Percentiles rank a stretch among this genome's conserved stretches.
Evolutionary conservation across 2,888 invertebrate species (phyloP).

Genomic region (Spodoptera littoralis): DNA sequence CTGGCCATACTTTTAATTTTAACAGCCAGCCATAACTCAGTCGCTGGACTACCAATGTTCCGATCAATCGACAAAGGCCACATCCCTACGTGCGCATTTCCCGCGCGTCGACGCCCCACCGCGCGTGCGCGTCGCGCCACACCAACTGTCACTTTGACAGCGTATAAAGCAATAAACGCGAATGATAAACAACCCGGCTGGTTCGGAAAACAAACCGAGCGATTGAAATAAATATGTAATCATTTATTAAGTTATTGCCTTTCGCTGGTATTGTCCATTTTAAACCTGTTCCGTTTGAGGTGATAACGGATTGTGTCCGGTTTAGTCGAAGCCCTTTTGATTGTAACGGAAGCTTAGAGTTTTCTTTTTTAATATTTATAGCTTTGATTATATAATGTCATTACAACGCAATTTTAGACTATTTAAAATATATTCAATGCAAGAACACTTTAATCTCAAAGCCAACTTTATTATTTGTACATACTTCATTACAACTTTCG

Average conservation of each 20-base stretch:
- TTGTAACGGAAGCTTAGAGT: constrained; percentile 44
- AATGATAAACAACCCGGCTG: constrained; percentile 64
- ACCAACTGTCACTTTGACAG: constrained; percentile 62
- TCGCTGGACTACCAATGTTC: constrained; percentile 43
- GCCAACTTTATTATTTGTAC: too few relatives aligned
- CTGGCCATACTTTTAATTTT: constrained; percentile 44
- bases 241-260: constrained; percentile 66
- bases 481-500: too few relatives aligned
- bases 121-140: constrained; percentile 61
- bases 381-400: neutral
- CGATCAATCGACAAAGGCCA: constrained; percentile 49
- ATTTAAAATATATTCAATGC: too few relatives aligned
- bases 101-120: constrained; percentile 61
- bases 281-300: constrained; percentile 42
- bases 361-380: constrained; percentile 14
- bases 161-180: constrained; percentile 58
- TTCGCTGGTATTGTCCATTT: constrained; percentile 56
- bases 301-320: constrained; percentile 50
- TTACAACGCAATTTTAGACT: neutral
- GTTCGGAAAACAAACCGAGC: constrained; percentile 65
- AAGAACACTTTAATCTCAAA: too few relatives aligned
- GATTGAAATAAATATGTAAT: constrained; percentile 74
- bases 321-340: constrained; percentile 36
- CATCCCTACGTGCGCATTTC: constrained; percentile 50
- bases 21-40: constrained; percentile 46